Conservation (phyloP, 1,140 invertebrate genomes). For the Drosophila asahinai region DNA sequence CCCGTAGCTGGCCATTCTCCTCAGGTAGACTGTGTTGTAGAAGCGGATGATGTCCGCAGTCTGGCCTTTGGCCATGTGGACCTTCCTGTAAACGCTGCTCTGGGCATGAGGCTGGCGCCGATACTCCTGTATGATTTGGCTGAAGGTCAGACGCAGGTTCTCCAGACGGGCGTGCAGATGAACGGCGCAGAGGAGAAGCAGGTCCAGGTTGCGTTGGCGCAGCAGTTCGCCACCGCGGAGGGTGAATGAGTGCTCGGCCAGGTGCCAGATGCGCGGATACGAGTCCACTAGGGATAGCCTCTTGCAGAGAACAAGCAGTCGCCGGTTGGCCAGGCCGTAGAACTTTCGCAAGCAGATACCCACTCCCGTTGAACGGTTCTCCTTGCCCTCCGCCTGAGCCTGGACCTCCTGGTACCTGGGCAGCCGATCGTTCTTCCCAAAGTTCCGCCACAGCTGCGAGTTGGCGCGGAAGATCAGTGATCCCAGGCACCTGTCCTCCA, state of each 20-base stretch:
- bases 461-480: slow-evolving; percentile 94
- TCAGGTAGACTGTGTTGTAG: slow-evolving; percentile 59
- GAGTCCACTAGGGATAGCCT: slow-evolving; percentile 90
- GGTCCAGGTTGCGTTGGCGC: slow-evolving; percentile 96
- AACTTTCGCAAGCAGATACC: slow-evolving; percentile 88
- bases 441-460: slow-evolving; percentile 94
- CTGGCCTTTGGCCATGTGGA: slow-evolving; percentile 87
- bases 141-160: slow-evolving; percentile 88
- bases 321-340: slow-evolving; percentile 94
- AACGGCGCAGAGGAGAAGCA: slow-evolving; percentile 98
- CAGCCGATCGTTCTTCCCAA: slow-evolving; percentile 84
- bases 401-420: slow-evolving; percentile 89
- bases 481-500: slow-evolving; percentile 98
- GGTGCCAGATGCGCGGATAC: slow-evolving; percentile 96
- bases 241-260: slow-evolving; percentile 95
- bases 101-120: slow-evolving; percentile 94
- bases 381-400: slow-evolving; percentile 68
- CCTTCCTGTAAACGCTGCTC: slow-evolving; percentile 95
- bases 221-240: slow-evolving; percentile 88
- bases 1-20: slow-evolving; percentile 40
- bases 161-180: slow-evolving; percentile 96
- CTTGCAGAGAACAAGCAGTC: slow-evolving; percentile 94
- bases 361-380: slow-evolving; percentile 15
- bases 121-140: slow-evolving; percentile 97
- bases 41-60: slow-evolving; percentile 56